A percentile compares a stretch with the other conserved stretches of the same genome.
These are phyloP conservation scores for Hylia prasina DNA, from an alignment of 2,113 vertebrate genomes.

Conservation along the genomic window DNA sequence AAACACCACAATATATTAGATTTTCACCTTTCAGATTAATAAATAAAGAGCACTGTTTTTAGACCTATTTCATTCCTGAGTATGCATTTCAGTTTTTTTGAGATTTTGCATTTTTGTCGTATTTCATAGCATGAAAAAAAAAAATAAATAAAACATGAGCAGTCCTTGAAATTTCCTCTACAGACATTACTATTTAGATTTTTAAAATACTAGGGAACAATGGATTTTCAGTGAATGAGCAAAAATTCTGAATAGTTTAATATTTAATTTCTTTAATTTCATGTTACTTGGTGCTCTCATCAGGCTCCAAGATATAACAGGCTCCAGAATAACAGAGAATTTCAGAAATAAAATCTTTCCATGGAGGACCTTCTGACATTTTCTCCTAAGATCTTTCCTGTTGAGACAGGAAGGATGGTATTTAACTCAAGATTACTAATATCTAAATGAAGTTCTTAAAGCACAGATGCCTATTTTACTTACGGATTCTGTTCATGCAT, in stretches of 20 bases:
- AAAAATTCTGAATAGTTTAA: background rate
- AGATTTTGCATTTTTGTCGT: background rate
- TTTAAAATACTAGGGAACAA: background rate
- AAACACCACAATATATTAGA: background rate
- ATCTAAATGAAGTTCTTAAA: background rate
- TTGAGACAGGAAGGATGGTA: background rate
- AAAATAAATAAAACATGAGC: background rate
- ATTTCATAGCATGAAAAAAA: background rate
- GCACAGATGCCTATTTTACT: background rate
- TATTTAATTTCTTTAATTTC: background rate
- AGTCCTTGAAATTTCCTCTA: background rate
- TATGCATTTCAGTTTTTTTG: background rate
- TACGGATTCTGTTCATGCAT: background rate
- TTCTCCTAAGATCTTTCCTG: background rate
- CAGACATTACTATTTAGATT: background rate
- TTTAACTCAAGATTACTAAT: background rate
- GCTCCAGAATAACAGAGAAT: background rate
- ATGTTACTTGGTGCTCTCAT: background rate
- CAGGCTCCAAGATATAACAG: background rate
- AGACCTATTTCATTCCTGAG: background rate
- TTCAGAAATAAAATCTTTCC: background rate
- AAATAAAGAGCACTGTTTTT: background rate
- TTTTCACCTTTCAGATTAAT: background rate
- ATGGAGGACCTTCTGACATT: background rate
- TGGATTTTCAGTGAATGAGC: background rate